phyloP scores from a whole-genome alignment of 2,113 vertebrate species.

The Microtus pennsylvanicus region DNA sequence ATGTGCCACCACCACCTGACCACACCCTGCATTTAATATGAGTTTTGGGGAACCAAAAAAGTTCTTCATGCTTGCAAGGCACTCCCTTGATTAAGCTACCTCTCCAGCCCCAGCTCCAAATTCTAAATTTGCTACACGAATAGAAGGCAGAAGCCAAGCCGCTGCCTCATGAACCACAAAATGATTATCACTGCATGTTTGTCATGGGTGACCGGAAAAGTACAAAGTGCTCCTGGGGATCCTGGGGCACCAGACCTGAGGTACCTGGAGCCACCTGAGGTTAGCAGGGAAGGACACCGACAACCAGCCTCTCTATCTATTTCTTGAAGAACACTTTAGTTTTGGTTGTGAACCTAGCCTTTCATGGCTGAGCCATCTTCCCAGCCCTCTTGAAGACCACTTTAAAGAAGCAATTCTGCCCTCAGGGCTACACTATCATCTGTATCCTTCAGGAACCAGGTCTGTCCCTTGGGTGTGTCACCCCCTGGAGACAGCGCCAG shows the following conservation, averaged over 20 bases:
- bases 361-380: neutral
- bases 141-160: neutral
- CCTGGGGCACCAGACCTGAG: neutral
- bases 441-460: neutral
- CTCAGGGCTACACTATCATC: neutral
- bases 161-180: neutral
- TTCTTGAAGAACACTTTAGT: conserved; percentile 9
- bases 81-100: no score
- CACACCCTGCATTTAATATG: neutral
- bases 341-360: neutral
- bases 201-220: neutral
- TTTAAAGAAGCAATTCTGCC: neutral
- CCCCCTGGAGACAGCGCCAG: neutral
- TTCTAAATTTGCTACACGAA: neutral
- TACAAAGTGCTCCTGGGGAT: no score
- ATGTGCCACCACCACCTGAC: neutral
- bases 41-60: neutral
- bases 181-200: no score
- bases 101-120: neutral
- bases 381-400: neutral
- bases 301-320: neutral
- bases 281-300: neutral
- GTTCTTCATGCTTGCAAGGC: neutral
- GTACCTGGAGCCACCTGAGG: neutral
- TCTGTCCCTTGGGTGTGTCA: neutral